A percentile compares a stretch with the other conserved stretches of the same genome.
phyloP scores from a whole-genome alignment of 2,888 invertebrate genomes.

The Perdita meconis region DNA sequence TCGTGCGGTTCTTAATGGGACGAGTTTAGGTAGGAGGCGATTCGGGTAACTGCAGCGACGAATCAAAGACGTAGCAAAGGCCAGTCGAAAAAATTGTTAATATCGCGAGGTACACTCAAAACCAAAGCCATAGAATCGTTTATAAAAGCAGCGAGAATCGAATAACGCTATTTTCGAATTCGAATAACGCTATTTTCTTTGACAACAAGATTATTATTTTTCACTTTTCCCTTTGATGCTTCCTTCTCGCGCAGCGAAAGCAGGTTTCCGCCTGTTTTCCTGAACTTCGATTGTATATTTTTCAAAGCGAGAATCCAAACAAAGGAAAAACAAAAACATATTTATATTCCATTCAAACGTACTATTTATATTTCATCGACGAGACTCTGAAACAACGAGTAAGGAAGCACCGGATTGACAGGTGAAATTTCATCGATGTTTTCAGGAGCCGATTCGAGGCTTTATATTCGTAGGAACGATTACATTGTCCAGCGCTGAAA shows the following conservation, averaged over 20 bases:
- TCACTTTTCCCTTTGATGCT: too few relatives aligned
- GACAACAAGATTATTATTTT: not conserved
- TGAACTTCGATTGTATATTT: too few relatives aligned
- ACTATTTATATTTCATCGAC: not conserved
- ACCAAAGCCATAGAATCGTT: slow-evolving; percentile 7
- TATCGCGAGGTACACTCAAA: slow-evolving; percentile 24
- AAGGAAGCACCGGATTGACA: slow-evolving; percentile 30
- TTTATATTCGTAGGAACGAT: slow-evolving; percentile 45
- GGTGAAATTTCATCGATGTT: slow-evolving; percentile 41
- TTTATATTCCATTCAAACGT: too few relatives aligned
- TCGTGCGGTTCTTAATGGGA: slow-evolving; percentile 53
- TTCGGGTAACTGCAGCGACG: slow-evolving; percentile 36
- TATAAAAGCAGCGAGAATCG: slow-evolving; percentile 7
- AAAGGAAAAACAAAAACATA: not conserved
- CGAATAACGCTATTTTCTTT: slow-evolving; percentile 1
- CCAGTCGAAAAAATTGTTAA: slow-evolving; percentile 21
- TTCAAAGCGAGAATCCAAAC: not conserved
- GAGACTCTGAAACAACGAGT: slow-evolving; percentile 5
- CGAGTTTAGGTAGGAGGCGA: slow-evolving; percentile 38
- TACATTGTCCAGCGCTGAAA: slow-evolving; percentile 48
- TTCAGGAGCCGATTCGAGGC: slow-evolving; percentile 24
- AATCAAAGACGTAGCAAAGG: slow-evolving; percentile 34
- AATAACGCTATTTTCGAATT: slow-evolving; percentile 6
- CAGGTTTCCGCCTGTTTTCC: too few relatives aligned
- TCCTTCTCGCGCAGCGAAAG: too few relatives aligned